A percentile compares a stretch with the other conserved stretches of the same genome.
Evolutionary conservation across 2,797 vertebrate species (phyloP).

Genomic region (Falco rusticolus): DNA sequence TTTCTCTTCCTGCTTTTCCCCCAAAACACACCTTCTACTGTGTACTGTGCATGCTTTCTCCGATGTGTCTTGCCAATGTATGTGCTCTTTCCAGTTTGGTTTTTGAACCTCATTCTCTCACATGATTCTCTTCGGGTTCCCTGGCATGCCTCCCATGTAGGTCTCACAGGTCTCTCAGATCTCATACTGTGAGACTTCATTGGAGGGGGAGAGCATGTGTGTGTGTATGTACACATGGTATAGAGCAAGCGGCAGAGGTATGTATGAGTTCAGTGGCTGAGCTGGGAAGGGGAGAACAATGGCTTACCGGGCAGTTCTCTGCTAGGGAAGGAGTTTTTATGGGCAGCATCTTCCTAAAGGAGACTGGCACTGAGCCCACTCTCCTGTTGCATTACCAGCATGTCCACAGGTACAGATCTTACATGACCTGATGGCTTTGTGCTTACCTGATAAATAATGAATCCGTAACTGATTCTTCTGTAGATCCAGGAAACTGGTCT

Average conservation of each 20-base stretch:
- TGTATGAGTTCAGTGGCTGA: neutral
- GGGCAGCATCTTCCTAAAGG: neutral
- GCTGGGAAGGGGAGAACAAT: neutral
- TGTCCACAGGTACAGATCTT: neutral
- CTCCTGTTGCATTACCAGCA: fast-evolving
- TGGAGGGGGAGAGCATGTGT: fast-evolving
- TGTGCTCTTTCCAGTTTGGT: neutral
- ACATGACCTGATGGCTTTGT: neutral
- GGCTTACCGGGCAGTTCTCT: neutral
- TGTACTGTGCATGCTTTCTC: neutral
- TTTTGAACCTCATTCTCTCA: neutral
- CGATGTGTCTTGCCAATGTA: neutral
- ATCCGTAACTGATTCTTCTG: neutral
- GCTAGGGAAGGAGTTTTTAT: neutral
- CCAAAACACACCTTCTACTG: neutral
- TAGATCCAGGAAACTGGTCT: neutral
- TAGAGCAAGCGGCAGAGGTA: fast-evolving
- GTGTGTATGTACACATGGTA: fast-evolving
- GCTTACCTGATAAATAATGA: neutral
- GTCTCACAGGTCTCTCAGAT: neutral
- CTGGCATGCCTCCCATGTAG: fast-evolving
- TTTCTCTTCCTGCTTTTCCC: neutral
- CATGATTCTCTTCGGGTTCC: neutral
- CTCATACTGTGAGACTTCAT: neutral
- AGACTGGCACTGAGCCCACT: fast-evolving